Evolutionary conservation across 2,888 invertebrate genomes (phyloP).

Genomic region (Thymelicus acteon): DNA sequence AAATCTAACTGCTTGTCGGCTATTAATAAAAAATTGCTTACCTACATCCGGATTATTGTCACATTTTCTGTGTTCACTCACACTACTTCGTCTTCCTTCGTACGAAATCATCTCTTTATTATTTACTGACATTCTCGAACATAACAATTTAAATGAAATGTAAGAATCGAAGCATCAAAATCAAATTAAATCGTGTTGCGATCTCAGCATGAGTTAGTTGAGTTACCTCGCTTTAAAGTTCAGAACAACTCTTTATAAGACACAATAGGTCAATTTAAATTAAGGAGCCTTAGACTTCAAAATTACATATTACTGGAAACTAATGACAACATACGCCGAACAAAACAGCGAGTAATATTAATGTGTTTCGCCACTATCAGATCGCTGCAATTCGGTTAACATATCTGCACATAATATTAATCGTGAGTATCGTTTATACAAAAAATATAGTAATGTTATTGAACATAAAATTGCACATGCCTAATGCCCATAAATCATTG

Average conservation of each 20-base stretch:
- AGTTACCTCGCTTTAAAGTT: slow-evolving; percentile 7
- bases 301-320: slow-evolving; percentile 22
- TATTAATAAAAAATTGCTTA: no score
- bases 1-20: no score
- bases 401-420: neutral
- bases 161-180: slow-evolving; percentile 10
- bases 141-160: neutral
- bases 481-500: no score
- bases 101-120: neutral
- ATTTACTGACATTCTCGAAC: neutral
- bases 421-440: neutral
- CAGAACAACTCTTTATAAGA: slow-evolving; percentile 15
- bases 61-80: neutral
- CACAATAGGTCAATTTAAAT: slow-evolving; percentile 33
- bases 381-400: slow-evolving; percentile 1
- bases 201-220: neutral
- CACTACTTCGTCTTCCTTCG: neutral
- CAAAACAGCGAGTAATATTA: slow-evolving; percentile 20
- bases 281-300: slow-evolving; percentile 12
- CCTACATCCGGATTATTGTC: no score
- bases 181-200: slow-evolving; percentile 16
- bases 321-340: slow-evolving; percentile 1
- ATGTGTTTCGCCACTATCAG: slow-evolving; percentile 5
- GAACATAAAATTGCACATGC: neutral
- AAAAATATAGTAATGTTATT: slow-evolving; percentile 4